Conservation (phyloP, 1,140 invertebrate genomes). For the Nebria ingens region DNA sequence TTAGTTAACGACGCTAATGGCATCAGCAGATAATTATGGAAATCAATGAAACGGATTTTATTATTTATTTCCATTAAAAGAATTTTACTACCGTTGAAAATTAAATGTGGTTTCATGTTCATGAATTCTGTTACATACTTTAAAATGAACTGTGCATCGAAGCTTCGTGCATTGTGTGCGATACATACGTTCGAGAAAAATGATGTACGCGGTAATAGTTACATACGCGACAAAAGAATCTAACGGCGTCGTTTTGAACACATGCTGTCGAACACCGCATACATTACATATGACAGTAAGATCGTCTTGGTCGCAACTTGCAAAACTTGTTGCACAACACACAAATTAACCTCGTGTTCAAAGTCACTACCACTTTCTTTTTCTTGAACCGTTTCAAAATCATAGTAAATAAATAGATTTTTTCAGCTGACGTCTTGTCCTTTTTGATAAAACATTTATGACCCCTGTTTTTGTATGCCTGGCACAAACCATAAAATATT, state of each 20-base stretch:
- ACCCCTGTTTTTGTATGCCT: background rate
- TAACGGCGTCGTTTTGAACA: background rate
- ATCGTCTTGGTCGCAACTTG: background rate
- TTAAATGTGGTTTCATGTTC: background rate
- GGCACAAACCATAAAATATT: background rate
- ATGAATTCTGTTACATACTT: background rate
- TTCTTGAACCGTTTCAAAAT: background rate
- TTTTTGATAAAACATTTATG: background rate
- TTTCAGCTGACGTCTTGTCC: background rate
- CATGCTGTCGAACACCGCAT: background rate
- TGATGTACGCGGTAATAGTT: background rate
- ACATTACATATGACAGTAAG: background rate
- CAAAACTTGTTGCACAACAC: background rate
- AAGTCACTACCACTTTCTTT: background rate
- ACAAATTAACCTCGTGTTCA: background rate
- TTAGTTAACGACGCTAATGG: constrained; percentile 8
- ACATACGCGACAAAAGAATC: background rate
- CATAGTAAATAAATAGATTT: background rate
- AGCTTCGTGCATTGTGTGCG: background rate
- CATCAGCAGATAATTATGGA: background rate
- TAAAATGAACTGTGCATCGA: background rate
- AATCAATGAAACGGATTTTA: background rate
- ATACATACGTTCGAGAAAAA: background rate
- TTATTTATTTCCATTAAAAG: background rate
- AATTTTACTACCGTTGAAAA: background rate